phyloP scores from a whole-genome alignment of 2,113 vertebrate genomes.

The Macroglossus sobrinus region DNA sequence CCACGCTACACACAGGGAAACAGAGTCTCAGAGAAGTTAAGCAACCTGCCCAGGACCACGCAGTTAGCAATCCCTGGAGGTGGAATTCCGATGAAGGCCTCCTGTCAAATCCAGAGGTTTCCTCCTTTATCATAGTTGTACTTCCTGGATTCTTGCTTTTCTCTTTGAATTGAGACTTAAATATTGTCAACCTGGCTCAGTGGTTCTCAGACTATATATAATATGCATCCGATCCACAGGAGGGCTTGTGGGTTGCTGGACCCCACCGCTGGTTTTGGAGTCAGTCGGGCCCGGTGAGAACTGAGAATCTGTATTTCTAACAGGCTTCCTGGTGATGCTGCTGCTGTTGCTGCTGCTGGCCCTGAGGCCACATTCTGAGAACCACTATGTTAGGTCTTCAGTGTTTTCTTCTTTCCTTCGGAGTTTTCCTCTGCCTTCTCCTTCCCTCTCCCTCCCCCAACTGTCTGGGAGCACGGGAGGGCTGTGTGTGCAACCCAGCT shows the following conservation, averaged over 20 bases:
- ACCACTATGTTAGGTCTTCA: background rate
- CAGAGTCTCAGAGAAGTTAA: background rate
- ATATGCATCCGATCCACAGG: background rate
- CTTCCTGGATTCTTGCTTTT: background rate
- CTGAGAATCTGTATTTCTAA: background rate
- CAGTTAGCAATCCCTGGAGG: background rate
- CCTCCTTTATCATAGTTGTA: background rate
- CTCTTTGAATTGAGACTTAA: background rate
- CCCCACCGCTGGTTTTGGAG: background rate
- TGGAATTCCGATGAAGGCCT: background rate
- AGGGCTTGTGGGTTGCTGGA: background rate
- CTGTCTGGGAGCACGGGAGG: background rate
- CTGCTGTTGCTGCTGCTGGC: background rate
- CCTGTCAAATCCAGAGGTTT: background rate
- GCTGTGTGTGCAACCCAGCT: conserved; percentile 3
- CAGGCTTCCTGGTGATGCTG: background rate
- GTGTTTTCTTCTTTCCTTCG: background rate
- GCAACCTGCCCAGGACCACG: background rate
- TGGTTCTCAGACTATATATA: background rate
- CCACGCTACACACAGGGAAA: background rate
- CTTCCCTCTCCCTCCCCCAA: background rate
- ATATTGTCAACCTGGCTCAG: background rate
- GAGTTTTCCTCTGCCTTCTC: background rate
- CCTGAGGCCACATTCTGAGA: background rate
- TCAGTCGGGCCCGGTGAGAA: rapidly evolving